Base-by-base conservation (phyloP, 2,797 vertebrate species). In the Gobio occitaniae region DNA sequence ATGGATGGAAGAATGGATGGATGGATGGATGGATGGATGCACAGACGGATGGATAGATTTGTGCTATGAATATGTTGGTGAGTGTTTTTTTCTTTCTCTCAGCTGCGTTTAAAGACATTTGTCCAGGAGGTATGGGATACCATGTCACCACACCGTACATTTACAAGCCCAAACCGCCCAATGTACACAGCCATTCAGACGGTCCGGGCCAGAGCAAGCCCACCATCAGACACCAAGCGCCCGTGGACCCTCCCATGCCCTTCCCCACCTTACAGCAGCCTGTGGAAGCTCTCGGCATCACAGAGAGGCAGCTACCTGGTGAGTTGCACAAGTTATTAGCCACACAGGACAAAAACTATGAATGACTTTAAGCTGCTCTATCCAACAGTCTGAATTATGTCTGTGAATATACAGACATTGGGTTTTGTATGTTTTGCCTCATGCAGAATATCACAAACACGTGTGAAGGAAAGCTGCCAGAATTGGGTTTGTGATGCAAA, bases 81-180 rank as follows among this genome's bases (percentile, higher is more conserved):
- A 80, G 50, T 12, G 15, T 59, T 63, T 78, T 25, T 78, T 63
- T 38, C 56, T 72, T 29, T 86, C 63, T 80, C 16, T 84, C 74
- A 99, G 98, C 97, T 91, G 96, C 96, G 91, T 99, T 99, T 95
- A 99, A 99, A 95, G 97, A 99, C 94, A 99, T 98, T 93, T 99
- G 98, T 94, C 98, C 98, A 85, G 98, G 98, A 92, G 98, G 98
- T 93, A 98, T 99, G 97, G 98, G 98, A 91, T 99, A 99, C 96
- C 98, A 97, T 72, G 97, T 99, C 92, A 96, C 95, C 93, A 95
- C 95, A 90, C 93, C 96, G 1, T 87, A 88, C 21, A 68, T 89
- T 94, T 96, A 96, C 93, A 96, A 90, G 69, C 91, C 90, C 38
- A 91, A 90, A 75, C 87, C 21, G 2, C 87, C 85, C 15, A 78